Evolutionary conservation across 2,113 vertebrate species (phyloP).

Genomic region (Bothrops jararaca): DNA sequence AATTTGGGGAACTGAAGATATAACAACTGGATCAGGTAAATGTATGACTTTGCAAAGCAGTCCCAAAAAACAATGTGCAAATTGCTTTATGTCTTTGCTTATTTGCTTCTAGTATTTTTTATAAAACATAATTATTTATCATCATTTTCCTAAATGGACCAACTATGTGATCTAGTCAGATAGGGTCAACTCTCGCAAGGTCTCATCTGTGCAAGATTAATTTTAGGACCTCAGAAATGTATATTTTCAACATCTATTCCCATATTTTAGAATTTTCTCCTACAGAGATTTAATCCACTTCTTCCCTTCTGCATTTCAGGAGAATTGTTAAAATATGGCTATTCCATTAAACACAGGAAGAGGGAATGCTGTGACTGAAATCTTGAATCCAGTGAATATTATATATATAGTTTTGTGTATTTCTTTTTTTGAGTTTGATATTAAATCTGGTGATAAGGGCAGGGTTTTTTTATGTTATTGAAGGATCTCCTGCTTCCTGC

Average conservation of each 20-base stretch:
- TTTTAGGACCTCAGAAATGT: background rate
- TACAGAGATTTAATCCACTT: background rate
- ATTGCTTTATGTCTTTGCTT: background rate
- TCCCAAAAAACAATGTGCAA: background rate
- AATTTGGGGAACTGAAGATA: background rate
- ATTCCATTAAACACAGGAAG: background rate
- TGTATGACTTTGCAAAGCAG: background rate
- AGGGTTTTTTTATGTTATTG: background rate
- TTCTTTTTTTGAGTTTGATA: background rate
- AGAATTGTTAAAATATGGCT: background rate
- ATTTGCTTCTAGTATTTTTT: background rate
- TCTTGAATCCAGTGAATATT: background rate
- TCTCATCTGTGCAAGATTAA: background rate
- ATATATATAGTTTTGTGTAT: background rate
- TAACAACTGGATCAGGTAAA: background rate
- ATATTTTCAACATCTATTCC: background rate
- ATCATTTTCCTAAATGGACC: background rate
- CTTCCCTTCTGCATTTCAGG: background rate
- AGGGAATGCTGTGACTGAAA: background rate
- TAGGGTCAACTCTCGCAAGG: background rate
- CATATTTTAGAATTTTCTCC: background rate
- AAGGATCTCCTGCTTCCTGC: background rate
- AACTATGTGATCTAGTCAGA: background rate
- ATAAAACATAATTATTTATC: background rate
- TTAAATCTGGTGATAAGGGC: background rate